Evolutionary conservation across 2,888 invertebrate species (phyloP), one percentile per base, ranked within the genome.

Genomic region (Pardosa pseudoannulata): DNA sequence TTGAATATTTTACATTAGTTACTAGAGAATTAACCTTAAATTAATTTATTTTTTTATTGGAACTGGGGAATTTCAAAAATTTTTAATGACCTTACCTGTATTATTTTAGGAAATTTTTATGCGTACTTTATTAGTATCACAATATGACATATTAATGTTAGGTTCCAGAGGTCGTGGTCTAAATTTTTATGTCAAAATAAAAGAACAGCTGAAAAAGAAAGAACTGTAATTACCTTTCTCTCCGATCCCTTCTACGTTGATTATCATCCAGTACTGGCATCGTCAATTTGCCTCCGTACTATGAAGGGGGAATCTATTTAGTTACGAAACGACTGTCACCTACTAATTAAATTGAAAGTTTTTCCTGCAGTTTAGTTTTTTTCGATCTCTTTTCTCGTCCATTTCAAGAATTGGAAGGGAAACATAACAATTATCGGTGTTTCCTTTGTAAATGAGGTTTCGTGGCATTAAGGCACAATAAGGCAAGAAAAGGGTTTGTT

Each of bases 281-380:
- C 56, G 56, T 23, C 56, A 56, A 23, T 56, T 56, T 56, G 23
- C 56, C 11, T 23, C 56, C 23, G 19, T 23, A 23, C 56, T 56
- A 7, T 23, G 56, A 56, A 23, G 41, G 2, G n/a, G 16, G 56
- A 56, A 56, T 56, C 56, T 56, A 56, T 56, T 56, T 56, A 56
- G 56, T 23, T 56, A 6, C 56, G 56, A 56, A 56, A 23, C 56
- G 56, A 56, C 56, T 56, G 56, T 56, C 56, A 56, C 56, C 56
- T 56, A 56, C 56, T 56, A 56, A 56, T 56, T 56, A 56, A 56
- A 56, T 56, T 56, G 56, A 56, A 56, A 56, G 23, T 56, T 56
- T 56, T 23, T 16, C 56, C 23, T 56, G 9, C 16, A 46, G 2
- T 46, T 46, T 46, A 46, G 13, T 56, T 23, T 56, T 46, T 56